Evolutionary conservation across 2,797 vertebrate genomes (phyloP).

Genomic region (Parauchenoglanis ngamensis): DNA sequence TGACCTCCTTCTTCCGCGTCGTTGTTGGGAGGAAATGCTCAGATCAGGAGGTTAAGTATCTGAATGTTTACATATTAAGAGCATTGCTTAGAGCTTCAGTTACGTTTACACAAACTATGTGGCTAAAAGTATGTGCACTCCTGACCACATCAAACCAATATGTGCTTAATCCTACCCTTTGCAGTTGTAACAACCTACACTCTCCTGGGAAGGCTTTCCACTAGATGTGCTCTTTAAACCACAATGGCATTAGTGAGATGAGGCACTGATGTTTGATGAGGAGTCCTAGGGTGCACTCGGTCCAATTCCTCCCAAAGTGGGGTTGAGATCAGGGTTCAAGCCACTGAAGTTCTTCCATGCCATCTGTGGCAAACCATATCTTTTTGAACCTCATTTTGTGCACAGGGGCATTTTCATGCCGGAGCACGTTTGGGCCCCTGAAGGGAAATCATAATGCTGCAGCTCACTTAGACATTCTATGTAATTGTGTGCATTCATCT

Average conservation of each 20-base stretch:
- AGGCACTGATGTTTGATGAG: neutral
- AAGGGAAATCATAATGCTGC: neutral
- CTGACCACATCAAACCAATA: neutral
- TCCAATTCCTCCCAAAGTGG: neutral
- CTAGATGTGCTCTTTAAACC: neutral
- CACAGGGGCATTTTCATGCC: neutral
- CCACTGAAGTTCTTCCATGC: neutral
- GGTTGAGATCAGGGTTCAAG: neutral
- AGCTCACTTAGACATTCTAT: neutral
- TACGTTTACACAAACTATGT: neutral
- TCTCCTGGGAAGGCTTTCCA: neutral
- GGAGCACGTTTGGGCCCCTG: neutral
- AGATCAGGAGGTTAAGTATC: conserved; percentile 81
- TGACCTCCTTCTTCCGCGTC: conserved; percentile 71
- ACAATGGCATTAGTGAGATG: neutral
- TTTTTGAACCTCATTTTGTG: neutral
- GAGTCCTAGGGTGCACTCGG: neutral
- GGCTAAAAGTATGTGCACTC: neutral
- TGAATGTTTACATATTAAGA: neutral
- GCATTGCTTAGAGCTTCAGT: too few relatives aligned
- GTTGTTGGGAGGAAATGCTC: conserved; percentile 75
- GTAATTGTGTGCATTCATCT: neutral
- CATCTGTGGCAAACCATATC: neutral
- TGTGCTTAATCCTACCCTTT: neutral
- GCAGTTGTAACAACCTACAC: neutral